Percentiles rank a stretch among this genome's conserved stretches.
phyloP scores from a whole-genome alignment of 2,888 invertebrate genomes.

The Dynastes grantii region DNA sequence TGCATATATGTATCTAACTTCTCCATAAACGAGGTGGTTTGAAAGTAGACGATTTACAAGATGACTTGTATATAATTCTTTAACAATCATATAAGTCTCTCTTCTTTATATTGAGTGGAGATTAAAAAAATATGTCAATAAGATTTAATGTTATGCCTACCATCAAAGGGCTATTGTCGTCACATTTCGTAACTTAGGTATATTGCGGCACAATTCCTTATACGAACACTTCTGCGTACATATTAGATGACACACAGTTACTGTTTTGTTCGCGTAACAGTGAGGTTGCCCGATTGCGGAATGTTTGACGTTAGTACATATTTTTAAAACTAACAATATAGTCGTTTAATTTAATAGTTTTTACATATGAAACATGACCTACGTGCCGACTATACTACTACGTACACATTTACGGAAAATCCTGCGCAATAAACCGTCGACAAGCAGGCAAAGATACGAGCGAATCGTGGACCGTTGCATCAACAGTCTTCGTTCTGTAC shows the following conservation, averaged over 20 bases:
- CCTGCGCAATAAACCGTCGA: constrained; percentile 41
- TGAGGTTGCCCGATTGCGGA: background rate
- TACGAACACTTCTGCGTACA: background rate
- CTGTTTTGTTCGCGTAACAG: background rate
- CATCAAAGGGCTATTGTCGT: no score
- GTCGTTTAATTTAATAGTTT: constrained; percentile 5
- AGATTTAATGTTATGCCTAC: no score
- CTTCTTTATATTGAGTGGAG: no score
- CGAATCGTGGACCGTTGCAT: constrained; percentile 38
- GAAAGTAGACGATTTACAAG: no score
- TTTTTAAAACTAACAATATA: background rate
- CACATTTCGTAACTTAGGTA: background rate
- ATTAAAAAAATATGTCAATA: no score
- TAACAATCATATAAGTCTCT: no score
- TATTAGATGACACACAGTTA: background rate
- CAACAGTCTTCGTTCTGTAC: constrained; percentile 14
- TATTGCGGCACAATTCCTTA: background rate
- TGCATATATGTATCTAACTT: no score
- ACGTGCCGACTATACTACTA: background rate
- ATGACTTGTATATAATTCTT: no score
- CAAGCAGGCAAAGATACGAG: constrained; percentile 30
- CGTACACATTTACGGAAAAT: constrained; percentile 8
- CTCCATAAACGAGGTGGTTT: no score
- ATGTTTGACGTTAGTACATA: background rate
- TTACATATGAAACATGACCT: background rate